Evolutionary conservation across 2,797 vertebrate genomes (phyloP).

Genomic region (Gymnocypris eckloni): DNA sequence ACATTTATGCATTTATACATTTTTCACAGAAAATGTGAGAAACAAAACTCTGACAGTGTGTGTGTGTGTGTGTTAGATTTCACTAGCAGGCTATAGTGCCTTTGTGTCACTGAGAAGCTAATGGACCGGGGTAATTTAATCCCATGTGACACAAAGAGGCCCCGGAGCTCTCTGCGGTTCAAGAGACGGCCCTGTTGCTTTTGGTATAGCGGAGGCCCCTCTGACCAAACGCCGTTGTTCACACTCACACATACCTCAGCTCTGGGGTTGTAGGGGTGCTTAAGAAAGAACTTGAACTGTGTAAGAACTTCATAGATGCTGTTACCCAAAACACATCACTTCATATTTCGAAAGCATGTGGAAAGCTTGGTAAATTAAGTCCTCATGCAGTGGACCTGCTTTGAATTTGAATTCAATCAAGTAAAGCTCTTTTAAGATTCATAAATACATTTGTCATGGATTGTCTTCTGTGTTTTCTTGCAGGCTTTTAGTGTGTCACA

Average conservation of each 20-base stretch:
- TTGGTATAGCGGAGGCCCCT: constrained; percentile 16
- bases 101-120: constrained; percentile 57
- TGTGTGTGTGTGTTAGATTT: constrained; percentile 33
- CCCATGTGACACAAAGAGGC: constrained; percentile 54
- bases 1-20: too few species aligned
- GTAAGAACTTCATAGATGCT: neutral
- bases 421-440: neutral
- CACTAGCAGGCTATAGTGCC: constrained; percentile 35
- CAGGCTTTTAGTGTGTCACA: neutral
- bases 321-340: neutral
- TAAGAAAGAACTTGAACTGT: neutral
- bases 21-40: neutral
- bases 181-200: constrained; percentile 43
- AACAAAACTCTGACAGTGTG: constrained; percentile 22
- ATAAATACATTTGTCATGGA: neutral
- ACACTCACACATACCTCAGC: neutral
- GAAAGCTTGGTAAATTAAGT: constrained; percentile 1
- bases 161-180: constrained; percentile 36
- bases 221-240: constrained; percentile 44
- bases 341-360: neutral
- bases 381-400: neutral
- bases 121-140: constrained; percentile 62
- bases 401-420: neutral
- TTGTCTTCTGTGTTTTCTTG: neutral
- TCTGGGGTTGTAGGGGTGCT: neutral